Evolutionary conservation across 2,797 vertebrate species (phyloP).

Genomic region (Coranthus polyacanthus): DNA sequence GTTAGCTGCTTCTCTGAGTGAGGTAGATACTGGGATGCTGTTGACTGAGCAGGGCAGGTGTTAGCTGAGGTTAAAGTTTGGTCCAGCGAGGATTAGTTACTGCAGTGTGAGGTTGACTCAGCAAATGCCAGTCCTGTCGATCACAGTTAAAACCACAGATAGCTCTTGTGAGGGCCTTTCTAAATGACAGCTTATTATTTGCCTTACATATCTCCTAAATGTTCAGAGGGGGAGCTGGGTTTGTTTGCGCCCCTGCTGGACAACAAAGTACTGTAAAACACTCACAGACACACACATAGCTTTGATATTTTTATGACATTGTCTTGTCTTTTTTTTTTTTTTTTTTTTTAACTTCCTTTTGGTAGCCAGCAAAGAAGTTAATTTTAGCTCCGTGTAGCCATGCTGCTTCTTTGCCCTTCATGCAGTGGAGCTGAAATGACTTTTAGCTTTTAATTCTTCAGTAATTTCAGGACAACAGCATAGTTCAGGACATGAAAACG

Average conservation of each 20-base stretch:
- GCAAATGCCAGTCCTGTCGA: conserved; percentile 84
- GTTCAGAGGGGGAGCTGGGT: conserved; percentile 34
- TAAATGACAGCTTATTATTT: conserved; percentile 82
- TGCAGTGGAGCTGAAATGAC: conserved; percentile 54
- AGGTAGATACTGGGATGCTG: conserved; percentile 35
- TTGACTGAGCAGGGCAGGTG: conserved; percentile 57
- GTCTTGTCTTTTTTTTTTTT: conserved; percentile 35
- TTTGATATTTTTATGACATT: conserved; percentile 25
- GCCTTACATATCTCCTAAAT: conserved; percentile 44
- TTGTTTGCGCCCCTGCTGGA: conserved; percentile 35
- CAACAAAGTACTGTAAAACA: conserved; percentile 18
- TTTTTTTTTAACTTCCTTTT: conserved; percentile 14
- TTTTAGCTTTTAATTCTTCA: conserved; percentile 71
- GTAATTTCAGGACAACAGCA: conserved; percentile 65
- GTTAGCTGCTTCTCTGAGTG: conserved; percentile 11
- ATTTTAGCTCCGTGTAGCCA: conserved; percentile 39
- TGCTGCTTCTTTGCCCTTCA: conserved; percentile 58
- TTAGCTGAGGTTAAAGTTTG: conserved; percentile 69
- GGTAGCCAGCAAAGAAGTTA: conserved; percentile 27
- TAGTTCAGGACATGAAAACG: conserved; percentile 52
- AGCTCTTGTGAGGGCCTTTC: conserved; percentile 59
- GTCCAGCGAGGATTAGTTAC: conserved; percentile 68
- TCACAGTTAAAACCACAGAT: conserved; percentile 72
- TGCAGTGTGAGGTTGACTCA: conserved; percentile 69
- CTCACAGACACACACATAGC: background rate